Conservation (phyloP, 2,888 invertebrate species). For the Zaprionus obscuricornis region DNA sequence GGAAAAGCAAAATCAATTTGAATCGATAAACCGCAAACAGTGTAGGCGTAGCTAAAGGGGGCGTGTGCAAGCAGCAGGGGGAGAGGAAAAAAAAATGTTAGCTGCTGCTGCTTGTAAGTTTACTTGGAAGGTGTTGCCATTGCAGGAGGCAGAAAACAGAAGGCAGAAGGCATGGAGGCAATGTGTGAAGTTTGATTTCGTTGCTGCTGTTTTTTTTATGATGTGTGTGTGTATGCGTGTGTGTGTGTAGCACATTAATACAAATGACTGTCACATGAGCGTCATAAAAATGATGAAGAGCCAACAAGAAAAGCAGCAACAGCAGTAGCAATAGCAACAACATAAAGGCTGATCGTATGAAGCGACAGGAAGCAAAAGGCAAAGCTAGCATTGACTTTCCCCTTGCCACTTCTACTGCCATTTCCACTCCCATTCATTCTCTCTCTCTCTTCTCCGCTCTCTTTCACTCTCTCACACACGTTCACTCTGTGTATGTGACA, state of each 20-base stretch:
- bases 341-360: conserved; percentile 57
- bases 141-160: conserved; percentile 22
- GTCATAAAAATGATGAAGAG: conserved; percentile 75
- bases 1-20: conserved; percentile 71
- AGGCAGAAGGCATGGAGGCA: conserved; percentile 39
- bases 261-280: conserved; percentile 76
- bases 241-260: conserved; percentile 61
- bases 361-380: too few relatives aligned
- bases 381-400: too few relatives aligned
- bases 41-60: conserved; percentile 32
- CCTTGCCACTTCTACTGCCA: too few relatives aligned
- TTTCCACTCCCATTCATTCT: too few relatives aligned
- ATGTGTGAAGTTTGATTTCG: conserved; percentile 61
- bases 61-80: neutral
- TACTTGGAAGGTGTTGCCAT: neutral
- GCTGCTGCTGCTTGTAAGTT: neutral
- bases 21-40: conserved; percentile 73
- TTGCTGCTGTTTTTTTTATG: conserved; percentile 38
- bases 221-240: conserved; percentile 21
- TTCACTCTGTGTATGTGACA: conserved; percentile 43
- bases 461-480: too few relatives aligned
- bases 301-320: conserved; percentile 26
- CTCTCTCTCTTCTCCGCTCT: too few relatives aligned
- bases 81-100: neutral
- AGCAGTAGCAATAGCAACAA: conserved; percentile 30